Percentiles rank a stretch among this genome's conserved stretches.
Evolutionary conservation across 2,888 invertebrate genomes (phyloP).

Genomic region (Megaustenia siamemsis): DNA sequence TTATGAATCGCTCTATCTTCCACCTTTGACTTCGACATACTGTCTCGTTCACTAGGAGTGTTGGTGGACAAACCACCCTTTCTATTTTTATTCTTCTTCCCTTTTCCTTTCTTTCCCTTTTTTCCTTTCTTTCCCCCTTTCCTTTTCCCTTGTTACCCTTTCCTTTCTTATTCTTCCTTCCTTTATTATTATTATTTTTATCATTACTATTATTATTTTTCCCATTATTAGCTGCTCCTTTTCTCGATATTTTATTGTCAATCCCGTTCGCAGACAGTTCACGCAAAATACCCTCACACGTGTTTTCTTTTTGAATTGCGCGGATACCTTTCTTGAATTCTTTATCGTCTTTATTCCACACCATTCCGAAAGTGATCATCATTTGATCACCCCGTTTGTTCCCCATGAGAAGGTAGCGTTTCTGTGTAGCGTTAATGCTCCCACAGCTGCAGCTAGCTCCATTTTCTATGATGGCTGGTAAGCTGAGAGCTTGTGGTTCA

Average conservation of each 20-base stretch:
- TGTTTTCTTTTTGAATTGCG: slow-evolving; percentile 61
- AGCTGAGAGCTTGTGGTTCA: slow-evolving; percentile 54
- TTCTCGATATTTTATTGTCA: not conserved
- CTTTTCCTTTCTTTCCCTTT: slow-evolving; percentile 11
- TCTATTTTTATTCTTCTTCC: slow-evolving; percentile 42
- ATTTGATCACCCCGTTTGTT: slow-evolving; percentile 56
- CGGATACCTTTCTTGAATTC: slow-evolving; percentile 61
- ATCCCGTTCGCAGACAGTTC: slow-evolving; percentile 38
- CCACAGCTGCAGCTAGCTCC: slow-evolving; percentile 60
- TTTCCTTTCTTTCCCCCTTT: slow-evolving; percentile 42
- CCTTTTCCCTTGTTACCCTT: slow-evolving; percentile 49
- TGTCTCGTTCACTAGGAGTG: not conserved
- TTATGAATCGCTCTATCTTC: slow-evolving; percentile 48
- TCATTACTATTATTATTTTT: slow-evolving; percentile 34
- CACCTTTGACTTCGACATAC: slow-evolving; percentile 7
- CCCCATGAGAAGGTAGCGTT: slow-evolving; percentile 63
- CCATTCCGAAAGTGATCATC: slow-evolving; percentile 58
- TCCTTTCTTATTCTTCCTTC: slow-evolving; percentile 40
- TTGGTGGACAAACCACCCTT: not conserved
- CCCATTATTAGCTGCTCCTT: slow-evolving; percentile 17
- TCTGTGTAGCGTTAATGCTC: slow-evolving; percentile 55
- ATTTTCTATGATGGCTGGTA: slow-evolving; percentile 59
- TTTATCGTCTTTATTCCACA: slow-evolving; percentile 58
- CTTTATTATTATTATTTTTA: slow-evolving; percentile 29
- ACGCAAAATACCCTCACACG: slow-evolving; percentile 59